A percentile compares a stretch with the other conserved stretches of the same genome.
Evolutionary conservation across 2,888 invertebrate genomes (phyloP).

Genomic region (Pachycephus smyrnensis): DNA sequence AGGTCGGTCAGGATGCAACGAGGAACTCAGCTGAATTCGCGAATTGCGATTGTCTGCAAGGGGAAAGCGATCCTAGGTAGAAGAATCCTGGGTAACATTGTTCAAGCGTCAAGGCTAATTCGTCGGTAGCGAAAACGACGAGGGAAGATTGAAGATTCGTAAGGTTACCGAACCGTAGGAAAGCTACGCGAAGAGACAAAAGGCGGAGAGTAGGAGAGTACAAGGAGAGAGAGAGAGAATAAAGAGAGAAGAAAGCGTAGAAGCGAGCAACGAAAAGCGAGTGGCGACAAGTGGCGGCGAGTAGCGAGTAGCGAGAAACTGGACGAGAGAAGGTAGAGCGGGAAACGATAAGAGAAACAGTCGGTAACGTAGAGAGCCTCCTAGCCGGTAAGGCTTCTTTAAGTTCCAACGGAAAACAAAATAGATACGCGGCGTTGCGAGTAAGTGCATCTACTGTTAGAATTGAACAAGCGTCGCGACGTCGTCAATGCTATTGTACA

Average conservation of each 20-base stretch:
- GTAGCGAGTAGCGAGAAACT: not conserved
- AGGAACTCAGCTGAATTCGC: not conserved
- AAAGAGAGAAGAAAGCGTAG: not conserved
- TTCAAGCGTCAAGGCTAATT: not conserved
- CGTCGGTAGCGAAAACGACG: not conserved
- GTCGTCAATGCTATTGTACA: not conserved
- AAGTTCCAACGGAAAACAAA: slow-evolving; percentile 3
- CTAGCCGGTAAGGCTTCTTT: not conserved
- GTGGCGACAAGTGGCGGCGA: not conserved
- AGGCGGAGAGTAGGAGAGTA: slow-evolving; percentile 14
- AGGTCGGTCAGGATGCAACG: not conserved
- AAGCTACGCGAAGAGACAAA: slow-evolving; percentile 26
- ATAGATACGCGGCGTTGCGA: not conserved
- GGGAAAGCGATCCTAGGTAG: not conserved
- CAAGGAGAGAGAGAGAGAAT: not conserved
- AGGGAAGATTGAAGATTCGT: not conserved
- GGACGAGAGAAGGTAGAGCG: slow-evolving; percentile 28
- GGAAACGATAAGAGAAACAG: slow-evolving; percentile 12
- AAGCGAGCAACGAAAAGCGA: not conserved
- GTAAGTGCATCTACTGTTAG: not conserved
- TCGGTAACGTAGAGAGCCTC: slow-evolving; percentile 35
- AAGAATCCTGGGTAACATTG: not conserved
- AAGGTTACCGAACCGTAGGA: not conserved
- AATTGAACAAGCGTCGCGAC: not conserved
- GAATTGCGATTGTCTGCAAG: not conserved